Evolutionary conservation across 2,113 vertebrate genomes (phyloP).

Genomic region (Manacus vitellinus): DNA sequence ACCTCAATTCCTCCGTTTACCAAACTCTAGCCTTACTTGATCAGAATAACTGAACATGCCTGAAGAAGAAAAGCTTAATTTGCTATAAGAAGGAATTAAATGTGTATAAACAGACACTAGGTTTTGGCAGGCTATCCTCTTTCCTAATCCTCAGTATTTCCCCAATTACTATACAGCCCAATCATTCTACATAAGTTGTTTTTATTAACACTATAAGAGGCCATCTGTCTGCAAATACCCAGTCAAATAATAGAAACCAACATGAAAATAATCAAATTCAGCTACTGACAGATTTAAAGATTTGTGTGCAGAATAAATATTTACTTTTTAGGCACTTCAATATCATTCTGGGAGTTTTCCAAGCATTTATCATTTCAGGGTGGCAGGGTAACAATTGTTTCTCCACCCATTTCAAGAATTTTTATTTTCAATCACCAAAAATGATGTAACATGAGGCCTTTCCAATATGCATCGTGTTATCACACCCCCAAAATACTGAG

Average conservation of each 20-base stretch:
- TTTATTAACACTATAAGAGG: conserved; percentile 51
- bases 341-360: not conserved
- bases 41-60: not conserved
- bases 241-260: conserved; percentile 38
- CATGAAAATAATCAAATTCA: conserved; percentile 29
- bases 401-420: conserved; percentile 49
- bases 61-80: conserved; percentile 27
- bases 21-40: not conserved
- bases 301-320: conserved; percentile 31
- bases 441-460: conserved; percentile 22
- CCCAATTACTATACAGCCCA: conserved; percentile 25
- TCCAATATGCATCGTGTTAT: not conserved
- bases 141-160: conserved; percentile 38
- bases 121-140: conserved; percentile 46
- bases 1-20: not conserved
- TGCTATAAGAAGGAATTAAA: conserved; percentile 39
- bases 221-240: conserved; percentile 57
- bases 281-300: conserved; percentile 18
- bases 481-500: not conserved
- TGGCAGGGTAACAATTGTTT: conserved; percentile 6
- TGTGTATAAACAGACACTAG: conserved; percentile 47
- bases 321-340: conserved; percentile 17
- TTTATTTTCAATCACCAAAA: conserved; percentile 20
- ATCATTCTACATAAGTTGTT: conserved; percentile 41
- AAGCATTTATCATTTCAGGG: conserved; percentile 25